These are phyloP conservation scores for Ciconia nigra DNA, from an alignment of 2,797 vertebrate species.

Conservation along the genomic window DNA sequence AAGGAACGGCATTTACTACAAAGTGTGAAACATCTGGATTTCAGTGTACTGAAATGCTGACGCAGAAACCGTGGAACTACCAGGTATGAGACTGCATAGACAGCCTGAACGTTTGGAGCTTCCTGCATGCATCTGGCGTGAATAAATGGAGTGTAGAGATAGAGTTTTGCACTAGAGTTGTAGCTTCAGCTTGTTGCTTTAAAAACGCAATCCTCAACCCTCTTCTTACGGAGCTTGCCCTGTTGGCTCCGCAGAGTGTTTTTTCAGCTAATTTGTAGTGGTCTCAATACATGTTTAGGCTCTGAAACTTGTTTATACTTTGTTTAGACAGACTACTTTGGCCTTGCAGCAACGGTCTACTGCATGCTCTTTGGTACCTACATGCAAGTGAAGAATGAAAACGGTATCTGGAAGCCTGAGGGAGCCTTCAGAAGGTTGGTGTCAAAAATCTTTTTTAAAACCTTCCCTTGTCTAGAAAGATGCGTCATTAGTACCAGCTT, in stretches of 20 bases:
- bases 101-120: too few species aligned
- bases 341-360: conserved; percentile 87
- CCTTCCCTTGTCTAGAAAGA: not conserved
- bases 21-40: conserved; percentile 91
- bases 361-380: conserved; percentile 93
- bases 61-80: conserved; percentile 88
- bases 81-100: conserved; percentile 77
- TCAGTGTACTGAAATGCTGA: conserved; percentile 93
- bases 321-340: conserved; percentile 90
- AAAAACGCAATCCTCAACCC: not conserved
- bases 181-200: not conserved
- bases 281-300: not conserved
- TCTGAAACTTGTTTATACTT: not conserved
- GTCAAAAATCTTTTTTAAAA: not conserved
- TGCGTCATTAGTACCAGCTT: fast-evolving
- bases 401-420: conserved; percentile 85
- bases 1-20: conserved; percentile 84
- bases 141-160: not conserved
- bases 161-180: not conserved
- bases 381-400: conserved; percentile 85
- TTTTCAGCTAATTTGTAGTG: not conserved
- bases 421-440: conserved; percentile 84
- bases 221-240: not conserved
- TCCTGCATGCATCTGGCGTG: fast-evolving
- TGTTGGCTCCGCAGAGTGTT: not conserved